Conservation (phyloP, 2,797 vertebrate genomes). For the Pseudochirops corinnae region DNA sequence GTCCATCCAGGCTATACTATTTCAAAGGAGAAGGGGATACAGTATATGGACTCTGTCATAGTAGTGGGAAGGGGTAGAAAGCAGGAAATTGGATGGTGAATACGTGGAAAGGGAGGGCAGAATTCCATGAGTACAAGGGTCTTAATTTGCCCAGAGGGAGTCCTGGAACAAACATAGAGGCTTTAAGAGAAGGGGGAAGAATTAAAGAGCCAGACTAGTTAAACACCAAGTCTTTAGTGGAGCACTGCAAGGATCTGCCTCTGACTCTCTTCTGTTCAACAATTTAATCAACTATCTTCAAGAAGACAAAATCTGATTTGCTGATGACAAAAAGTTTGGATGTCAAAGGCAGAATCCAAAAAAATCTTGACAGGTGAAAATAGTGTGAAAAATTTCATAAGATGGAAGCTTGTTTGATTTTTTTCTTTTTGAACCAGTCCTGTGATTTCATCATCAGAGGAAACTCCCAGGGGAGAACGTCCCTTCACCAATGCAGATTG, state of each 20-base stretch:
- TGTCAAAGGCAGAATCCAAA: background rate
- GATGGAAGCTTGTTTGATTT: background rate
- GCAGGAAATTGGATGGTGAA: background rate
- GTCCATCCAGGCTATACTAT: background rate
- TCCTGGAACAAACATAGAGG: background rate
- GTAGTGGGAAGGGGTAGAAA: background rate
- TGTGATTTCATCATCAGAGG: background rate
- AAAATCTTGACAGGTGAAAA: background rate
- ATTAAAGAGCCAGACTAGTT: background rate
- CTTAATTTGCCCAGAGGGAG: background rate
- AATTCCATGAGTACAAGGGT: background rate
- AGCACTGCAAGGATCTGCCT: background rate
- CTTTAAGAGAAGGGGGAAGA: background rate
- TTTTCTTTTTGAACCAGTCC: background rate
- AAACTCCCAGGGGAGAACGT: background rate
- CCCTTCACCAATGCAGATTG: background rate
- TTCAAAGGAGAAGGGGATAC: background rate
- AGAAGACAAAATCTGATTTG: background rate
- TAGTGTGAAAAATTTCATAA: background rate
- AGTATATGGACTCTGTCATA: background rate
- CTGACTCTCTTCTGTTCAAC: background rate
- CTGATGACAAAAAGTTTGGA: background rate
- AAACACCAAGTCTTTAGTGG: background rate
- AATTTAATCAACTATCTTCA: background rate
- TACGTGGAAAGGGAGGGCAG: background rate